Evolutionary conservation across 2,113 vertebrate genomes (phyloP).

Genomic region (Neofelis nebulosa): DNA sequence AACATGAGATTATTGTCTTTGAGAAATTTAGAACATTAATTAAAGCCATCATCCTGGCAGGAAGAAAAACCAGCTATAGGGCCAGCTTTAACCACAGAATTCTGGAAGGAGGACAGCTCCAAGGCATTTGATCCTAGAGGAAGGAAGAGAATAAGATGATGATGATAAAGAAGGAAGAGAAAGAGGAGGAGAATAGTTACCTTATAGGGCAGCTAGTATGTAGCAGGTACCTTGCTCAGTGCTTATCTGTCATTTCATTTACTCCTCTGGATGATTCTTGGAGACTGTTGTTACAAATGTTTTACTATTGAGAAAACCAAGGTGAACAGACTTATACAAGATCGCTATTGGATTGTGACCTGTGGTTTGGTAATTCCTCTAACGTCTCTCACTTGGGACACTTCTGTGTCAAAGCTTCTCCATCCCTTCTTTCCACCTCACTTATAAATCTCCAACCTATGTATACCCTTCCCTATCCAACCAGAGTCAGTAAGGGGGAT

Average conservation of each 20-base stretch:
- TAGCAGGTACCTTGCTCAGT: neutral
- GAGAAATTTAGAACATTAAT: conserved; percentile 8
- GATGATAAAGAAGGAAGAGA: accelerated
- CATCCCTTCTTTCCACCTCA: neutral
- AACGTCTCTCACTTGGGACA: neutral
- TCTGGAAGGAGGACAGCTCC: neutral
- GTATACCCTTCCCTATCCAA: neutral
- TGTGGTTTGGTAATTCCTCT: neutral
- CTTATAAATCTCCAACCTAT: neutral
- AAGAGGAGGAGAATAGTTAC: neutral
- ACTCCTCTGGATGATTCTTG: neutral
- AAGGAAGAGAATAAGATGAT: neutral
- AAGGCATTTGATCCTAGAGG: neutral
- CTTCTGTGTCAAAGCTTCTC: neutral
- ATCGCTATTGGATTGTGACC: neutral
- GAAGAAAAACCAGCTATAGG: neutral
- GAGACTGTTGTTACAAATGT: neutral
- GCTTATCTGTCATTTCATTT: neutral
- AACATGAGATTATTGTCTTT: conserved; percentile 10
- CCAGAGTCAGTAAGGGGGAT: neutral
- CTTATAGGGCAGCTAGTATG: accelerated
- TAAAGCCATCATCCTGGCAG: neutral
- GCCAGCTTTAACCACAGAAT: neutral
- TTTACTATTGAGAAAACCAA: neutral
- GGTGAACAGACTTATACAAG: neutral